Percentiles rank a stretch among this genome's conserved stretches.
phyloP scores from a whole-genome alignment of 2,113 vertebrate genomes.

The Dendropsophus ebraccatus region DNA sequence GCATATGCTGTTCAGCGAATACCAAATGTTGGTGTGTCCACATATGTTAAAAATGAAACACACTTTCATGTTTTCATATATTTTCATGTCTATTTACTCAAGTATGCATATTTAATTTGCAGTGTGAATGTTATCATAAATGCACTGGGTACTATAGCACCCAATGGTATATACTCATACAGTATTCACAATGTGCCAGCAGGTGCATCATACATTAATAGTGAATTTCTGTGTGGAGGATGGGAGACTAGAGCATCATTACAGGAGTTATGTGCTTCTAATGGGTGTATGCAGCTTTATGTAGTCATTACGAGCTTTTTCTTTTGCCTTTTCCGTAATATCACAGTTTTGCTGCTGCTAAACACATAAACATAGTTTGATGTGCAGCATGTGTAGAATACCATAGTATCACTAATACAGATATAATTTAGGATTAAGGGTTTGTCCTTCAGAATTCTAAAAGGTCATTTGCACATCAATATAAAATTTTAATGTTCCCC shows the following conservation, averaged over 20 bases:
- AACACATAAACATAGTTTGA: neutral
- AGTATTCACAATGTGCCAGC: conserved; percentile 31
- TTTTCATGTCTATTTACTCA: neutral
- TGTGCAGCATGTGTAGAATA: neutral
- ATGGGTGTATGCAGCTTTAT: conserved; percentile 9
- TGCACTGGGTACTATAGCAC: neutral
- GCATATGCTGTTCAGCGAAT: no score
- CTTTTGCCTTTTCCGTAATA: neutral
- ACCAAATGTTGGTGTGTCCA: no score
- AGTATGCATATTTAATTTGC: neutral
- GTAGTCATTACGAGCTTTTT: neutral
- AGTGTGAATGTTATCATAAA: neutral
- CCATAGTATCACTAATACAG: neutral
- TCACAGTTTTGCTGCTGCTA: neutral
- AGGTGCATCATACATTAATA: conserved; percentile 24
- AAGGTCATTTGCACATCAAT: neutral
- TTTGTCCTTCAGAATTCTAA: neutral
- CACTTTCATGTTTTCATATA: no score
- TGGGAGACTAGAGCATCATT: neutral
- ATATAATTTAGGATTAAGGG: neutral
- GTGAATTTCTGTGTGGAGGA: neutral
- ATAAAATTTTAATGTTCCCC: neutral
- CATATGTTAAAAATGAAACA: no score
- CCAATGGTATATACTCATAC: conserved; percentile 15
- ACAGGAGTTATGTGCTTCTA: neutral